These are phyloP conservation scores for Neuroterus valhalla DNA, from an alignment of 1,140 invertebrate species.

Conservation along the genomic window DNA sequence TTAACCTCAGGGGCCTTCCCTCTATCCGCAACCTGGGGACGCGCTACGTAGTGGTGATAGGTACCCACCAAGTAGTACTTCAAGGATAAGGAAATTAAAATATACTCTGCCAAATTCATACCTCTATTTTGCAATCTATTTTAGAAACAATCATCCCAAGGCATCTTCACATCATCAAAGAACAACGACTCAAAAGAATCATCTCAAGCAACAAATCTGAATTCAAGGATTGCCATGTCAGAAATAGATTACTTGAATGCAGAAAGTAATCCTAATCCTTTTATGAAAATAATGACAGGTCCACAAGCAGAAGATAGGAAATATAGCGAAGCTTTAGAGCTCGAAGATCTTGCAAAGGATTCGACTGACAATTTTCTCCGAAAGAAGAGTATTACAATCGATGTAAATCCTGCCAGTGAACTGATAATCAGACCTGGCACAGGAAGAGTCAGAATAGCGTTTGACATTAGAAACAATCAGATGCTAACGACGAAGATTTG, in stretches of 20 bases:
- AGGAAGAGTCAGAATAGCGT: slow-evolving; percentile 35
- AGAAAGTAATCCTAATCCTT: neutral
- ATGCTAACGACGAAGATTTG: slow-evolving; percentile 47
- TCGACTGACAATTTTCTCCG: slow-evolving; percentile 35
- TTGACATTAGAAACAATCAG: slow-evolving; percentile 61
- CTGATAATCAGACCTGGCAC: slow-evolving; percentile 53
- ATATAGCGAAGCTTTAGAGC: slow-evolving; percentile 43
- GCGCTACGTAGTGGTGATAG: no score
- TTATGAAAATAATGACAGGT: neutral
- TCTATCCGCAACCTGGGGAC: no score
- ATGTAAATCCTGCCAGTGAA: slow-evolving; percentile 56
- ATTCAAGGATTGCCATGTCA: neutral
- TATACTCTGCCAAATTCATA: no score
- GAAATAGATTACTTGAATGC: neutral
- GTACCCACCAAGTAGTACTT: no score
- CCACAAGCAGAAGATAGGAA: slow-evolving; percentile 35
- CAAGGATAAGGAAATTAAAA: neutral
- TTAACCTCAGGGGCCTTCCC: no score
- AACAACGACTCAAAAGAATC: neutral
- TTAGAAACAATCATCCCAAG: neutral
- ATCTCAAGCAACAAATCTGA: slow-evolving; percentile 4
- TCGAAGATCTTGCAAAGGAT: slow-evolving; percentile 42
- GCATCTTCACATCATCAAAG: neutral
- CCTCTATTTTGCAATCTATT: no score
- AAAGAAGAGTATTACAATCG: slow-evolving; percentile 51